phyloP scores from a whole-genome alignment of 2,113 vertebrate genomes.

The Sturnus vulgaris region DNA sequence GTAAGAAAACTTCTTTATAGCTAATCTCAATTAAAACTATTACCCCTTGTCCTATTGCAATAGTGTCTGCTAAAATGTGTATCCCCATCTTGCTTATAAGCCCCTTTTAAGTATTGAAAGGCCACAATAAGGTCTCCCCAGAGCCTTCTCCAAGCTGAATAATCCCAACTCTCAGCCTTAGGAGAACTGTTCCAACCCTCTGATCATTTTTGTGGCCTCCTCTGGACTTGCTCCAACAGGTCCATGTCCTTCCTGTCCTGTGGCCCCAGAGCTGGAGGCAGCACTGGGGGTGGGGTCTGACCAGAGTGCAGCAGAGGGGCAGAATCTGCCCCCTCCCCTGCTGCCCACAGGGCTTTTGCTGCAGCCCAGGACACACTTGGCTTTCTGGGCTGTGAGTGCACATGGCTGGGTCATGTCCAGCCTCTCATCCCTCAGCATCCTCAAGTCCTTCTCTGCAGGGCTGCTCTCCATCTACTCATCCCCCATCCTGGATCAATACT shows the following conservation, averaged over 20 bases:
- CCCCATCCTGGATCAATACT: no score
- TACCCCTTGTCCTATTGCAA: not conserved
- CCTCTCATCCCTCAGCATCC: no score
- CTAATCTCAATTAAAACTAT: not conserved
- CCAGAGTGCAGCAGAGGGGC: not conserved
- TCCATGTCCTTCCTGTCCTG: not conserved
- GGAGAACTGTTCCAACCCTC: not conserved
- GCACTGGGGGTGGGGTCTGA: not conserved
- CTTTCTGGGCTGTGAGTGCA: not conserved
- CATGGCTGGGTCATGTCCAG: no score
- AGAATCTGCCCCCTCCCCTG: not conserved
- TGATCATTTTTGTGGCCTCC: not conserved
- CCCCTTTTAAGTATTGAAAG: not conserved
- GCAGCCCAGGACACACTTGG: not conserved
- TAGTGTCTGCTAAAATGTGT: not conserved
- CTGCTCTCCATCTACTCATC: no score
- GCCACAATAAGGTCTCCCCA: not conserved
- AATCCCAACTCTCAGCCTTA: not conserved
- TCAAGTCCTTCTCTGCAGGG: no score
- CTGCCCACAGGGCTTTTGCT: not conserved
- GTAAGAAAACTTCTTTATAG: not conserved
- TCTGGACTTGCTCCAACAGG: fast-evolving
- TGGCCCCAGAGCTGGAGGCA: not conserved
- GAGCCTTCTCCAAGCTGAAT: not conserved
- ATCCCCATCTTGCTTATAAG: not conserved